These are phyloP conservation scores for Boloria euphrosyne DNA, from an alignment of 2,888 invertebrate genomes.

Conservation along the genomic window DNA sequence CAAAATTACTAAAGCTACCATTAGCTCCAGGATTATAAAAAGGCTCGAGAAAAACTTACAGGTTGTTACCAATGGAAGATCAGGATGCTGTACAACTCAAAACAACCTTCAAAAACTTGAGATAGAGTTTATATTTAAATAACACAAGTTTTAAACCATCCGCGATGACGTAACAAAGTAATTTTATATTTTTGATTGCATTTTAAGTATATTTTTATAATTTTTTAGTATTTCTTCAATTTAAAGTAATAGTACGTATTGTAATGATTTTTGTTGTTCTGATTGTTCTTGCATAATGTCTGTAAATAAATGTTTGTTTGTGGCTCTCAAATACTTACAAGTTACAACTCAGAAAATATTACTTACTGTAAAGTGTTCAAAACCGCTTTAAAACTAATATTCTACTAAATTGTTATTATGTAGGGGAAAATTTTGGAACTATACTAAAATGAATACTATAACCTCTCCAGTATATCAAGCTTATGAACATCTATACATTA, in stretches of 20 bases:
- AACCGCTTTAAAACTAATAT: no score
- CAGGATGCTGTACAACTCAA: constrained; percentile 43
- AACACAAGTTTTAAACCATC: constrained; percentile 26
- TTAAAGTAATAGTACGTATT: background rate
- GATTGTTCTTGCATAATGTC: background rate
- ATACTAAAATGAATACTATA: no score
- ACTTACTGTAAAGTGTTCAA: no score
- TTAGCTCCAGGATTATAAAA: constrained; percentile 73
- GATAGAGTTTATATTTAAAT: constrained; percentile 22
- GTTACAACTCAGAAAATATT: no score
- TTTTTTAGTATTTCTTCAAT: constrained; percentile 1
- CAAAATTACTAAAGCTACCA: constrained; percentile 77
- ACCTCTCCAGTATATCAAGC: no score
- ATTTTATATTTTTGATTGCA: constrained; percentile 41
- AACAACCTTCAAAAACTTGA: constrained; percentile 44
- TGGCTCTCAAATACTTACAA: no score
- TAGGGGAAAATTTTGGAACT: no score
- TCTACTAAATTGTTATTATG: no score
- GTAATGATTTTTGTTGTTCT: background rate
- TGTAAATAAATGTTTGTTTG: no score
- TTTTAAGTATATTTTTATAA: constrained; percentile 34
- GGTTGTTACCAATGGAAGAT: constrained; percentile 60
- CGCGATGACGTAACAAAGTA: constrained; percentile 42
- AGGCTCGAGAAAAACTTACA: constrained; percentile 61
- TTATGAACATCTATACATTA: no score